phyloP scores from a whole-genome alignment of 2,888 invertebrate species.

The Rapana venosa region DNA sequence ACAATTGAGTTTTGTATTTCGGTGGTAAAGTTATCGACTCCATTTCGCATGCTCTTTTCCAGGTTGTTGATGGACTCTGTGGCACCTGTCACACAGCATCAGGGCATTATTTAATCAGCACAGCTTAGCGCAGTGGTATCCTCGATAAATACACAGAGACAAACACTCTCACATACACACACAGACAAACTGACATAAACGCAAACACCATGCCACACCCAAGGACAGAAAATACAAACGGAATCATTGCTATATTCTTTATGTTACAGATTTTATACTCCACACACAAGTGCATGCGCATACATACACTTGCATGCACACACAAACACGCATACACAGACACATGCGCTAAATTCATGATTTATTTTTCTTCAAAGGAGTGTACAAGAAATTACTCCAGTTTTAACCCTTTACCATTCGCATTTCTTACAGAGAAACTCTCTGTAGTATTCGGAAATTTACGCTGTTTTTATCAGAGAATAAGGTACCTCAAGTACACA shows the following conservation, averaged over 20 bases:
- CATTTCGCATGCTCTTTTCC: background rate
- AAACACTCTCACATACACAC: too few relatives aligned
- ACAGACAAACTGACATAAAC: background rate
- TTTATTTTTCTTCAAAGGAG: too few relatives aligned
- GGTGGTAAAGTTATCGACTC: background rate
- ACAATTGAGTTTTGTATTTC: background rate
- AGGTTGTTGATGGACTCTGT: background rate
- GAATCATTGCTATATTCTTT: background rate
- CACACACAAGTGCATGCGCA: background rate
- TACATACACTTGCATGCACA: background rate
- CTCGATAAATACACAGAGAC: background rate
- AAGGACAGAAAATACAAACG: background rate
- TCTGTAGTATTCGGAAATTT: too few relatives aligned
- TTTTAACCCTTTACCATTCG: too few relatives aligned
- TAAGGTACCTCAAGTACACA: too few relatives aligned
- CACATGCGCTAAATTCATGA: background rate
- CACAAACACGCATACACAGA: conserved; percentile 1
- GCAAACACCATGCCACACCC: background rate
- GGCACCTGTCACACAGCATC: background rate
- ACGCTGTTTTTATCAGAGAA: too few relatives aligned
- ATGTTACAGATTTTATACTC: background rate
- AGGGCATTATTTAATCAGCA: background rate
- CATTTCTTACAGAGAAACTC: too few relatives aligned
- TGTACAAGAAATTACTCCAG: too few relatives aligned
- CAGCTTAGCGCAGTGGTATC: too few relatives aligned